Base-by-base conservation (phyloP, 2,797 vertebrate species). In the Menidia menidia region DNA sequence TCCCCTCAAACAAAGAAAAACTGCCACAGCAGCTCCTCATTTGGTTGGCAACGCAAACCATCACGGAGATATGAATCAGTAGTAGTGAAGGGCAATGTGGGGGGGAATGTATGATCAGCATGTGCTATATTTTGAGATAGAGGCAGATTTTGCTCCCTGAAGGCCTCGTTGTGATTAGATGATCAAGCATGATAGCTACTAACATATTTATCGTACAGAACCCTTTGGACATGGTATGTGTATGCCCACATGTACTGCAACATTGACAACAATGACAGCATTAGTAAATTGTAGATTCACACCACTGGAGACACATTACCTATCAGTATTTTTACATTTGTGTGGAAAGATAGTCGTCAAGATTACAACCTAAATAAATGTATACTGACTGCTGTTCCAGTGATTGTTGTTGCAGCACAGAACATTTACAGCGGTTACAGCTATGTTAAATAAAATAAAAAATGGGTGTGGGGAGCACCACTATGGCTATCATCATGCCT, bases 91-190 rank as follows among this genome's bases (percentile, higher is more conserved):
- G 80, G 73, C 81, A 70, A 62, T 81, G 71, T 77, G 73, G 79
- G 63, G 25, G 79, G 51, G 87, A 82, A 6, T 81, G 86, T 79
- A 39, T 76, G 79, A 87, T 87, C 82, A 88, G 85, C 83, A 87
- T 74, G 70, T 82, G 80, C 68, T 39, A 71, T 1, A 32, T 51
- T 64, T 43, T 14, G 32, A 48, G 68, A 45, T 10, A 19, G 54
- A 68, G 63, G 51, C 52, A 10, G 45, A 68, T 71, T 75, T 52
- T 67, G 45, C 19, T 89, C 81, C 88, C 88, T 58, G 19, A 73
- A 81, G 86, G 83, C 75, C 75, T 13, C 12, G 62, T 84, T 68
- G 81, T 89, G 83, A 89, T 89, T 79, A 85, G 79, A 87, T 88
- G 83, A 89, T 92, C 83, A 75, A 80, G 70, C 61, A 63, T 80